Percentiles rank a stretch among this genome's conserved stretches.
These are phyloP conservation scores for Ichneumoninae sp. DNA, from an alignment of 2,888 invertebrate genomes.

Conservation along the genomic window DNA sequence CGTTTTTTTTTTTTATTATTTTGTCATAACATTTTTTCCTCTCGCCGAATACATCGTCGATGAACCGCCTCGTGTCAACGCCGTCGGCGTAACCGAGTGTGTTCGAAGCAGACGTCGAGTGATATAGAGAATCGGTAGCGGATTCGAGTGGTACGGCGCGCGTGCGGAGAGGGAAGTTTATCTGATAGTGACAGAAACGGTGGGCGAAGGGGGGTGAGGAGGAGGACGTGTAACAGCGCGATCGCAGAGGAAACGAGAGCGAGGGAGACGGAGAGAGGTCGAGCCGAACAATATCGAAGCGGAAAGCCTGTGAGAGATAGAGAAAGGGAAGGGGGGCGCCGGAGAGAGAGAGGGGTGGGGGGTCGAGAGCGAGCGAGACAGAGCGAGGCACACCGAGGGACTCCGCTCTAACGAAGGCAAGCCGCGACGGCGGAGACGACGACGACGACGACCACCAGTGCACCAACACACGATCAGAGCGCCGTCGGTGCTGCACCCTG, in stretches of 20 bases:
- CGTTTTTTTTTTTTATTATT: not conserved
- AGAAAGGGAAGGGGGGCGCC: conserved; percentile 10
- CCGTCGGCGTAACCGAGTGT: conserved; percentile 77
- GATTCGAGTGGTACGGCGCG: conserved; percentile 73
- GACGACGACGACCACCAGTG: conserved; percentile 1
- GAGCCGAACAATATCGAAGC: conserved; percentile 33
- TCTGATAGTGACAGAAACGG: conserved; percentile 54
- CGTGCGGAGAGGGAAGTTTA: conserved; percentile 57
- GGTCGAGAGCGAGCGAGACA: not conserved
- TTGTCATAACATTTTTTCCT: conserved; percentile 13
- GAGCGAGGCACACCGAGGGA: not conserved
- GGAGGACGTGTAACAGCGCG: not conserved
- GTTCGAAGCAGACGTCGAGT: conserved; percentile 75
- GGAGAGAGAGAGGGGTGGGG: not conserved
- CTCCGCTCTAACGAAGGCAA: conserved; percentile 21
- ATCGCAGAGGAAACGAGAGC: conserved; percentile 12
- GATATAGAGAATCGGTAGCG: conserved; percentile 72
- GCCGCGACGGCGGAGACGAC: conserved; percentile 45
- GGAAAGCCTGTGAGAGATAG: conserved; percentile 27
- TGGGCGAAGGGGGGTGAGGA: conserved; percentile 3
- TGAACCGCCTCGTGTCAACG: conserved; percentile 74
- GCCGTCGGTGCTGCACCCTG: conserved; percentile 74
- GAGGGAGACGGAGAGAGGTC: conserved; percentile 19
- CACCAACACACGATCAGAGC: conserved; percentile 11
- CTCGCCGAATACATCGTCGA: conserved; percentile 50